Evolutionary conservation across 2,113 vertebrate genomes (phyloP).

Genomic region (Petromus typicus): DNA sequence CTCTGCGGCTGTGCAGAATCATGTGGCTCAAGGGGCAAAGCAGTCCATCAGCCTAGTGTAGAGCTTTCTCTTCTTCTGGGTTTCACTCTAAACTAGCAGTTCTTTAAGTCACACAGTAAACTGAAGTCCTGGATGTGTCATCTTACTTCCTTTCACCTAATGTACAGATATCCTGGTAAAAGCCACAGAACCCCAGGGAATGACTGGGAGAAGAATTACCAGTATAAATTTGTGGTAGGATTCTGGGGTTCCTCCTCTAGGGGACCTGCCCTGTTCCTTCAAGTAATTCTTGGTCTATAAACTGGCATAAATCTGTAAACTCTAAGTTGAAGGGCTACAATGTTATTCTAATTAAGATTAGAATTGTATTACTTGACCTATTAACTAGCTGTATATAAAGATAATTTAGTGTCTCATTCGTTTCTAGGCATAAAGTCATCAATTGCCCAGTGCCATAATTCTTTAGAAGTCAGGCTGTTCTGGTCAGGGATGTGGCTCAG

Average conservation of each 20-base stretch:
- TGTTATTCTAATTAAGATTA: background rate
- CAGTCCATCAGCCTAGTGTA: background rate
- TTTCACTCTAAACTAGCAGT: background rate
- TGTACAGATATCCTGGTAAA: background rate
- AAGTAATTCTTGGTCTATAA: background rate
- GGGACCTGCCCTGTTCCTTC: background rate
- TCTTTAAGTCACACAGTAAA: background rate
- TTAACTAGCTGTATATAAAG: background rate
- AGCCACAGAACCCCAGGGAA: background rate
- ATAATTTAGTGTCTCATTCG: background rate
- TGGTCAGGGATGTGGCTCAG: no score
- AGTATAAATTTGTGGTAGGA: background rate
- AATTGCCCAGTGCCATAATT: background rate
- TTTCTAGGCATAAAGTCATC: background rate
- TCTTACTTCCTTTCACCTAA: background rate
- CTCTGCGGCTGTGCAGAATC: background rate
- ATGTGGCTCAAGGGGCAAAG: background rate
- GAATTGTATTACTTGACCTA: background rate
- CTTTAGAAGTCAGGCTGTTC: background rate
- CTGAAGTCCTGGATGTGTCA: background rate
- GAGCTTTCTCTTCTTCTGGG: background rate
- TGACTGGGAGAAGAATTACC: background rate
- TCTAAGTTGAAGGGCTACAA: background rate
- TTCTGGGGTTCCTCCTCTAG: background rate
- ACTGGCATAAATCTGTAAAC: background rate